Conservation (phyloP, 2,113 vertebrate genomes). For the Caloenas nicobarica region DNA sequence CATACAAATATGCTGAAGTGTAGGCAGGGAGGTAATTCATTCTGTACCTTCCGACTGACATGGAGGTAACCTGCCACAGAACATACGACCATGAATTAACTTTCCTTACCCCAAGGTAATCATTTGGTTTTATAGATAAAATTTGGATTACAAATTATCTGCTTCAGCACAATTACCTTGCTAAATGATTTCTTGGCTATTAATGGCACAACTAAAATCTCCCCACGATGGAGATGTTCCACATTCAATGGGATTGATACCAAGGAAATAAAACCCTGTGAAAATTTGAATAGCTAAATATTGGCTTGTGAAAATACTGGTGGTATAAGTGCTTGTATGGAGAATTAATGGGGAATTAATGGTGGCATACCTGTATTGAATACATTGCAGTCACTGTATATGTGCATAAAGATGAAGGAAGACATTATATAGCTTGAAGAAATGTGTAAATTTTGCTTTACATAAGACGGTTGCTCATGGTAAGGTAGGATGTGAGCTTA, state of each 20-base stretch:
- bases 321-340: background rate
- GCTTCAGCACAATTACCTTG: background rate
- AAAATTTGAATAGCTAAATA: background rate
- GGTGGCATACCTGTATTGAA: background rate
- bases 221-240: background rate
- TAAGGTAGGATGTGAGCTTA: background rate
- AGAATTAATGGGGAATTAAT: background rate
- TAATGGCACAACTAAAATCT: background rate
- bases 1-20: background rate
- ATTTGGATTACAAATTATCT: background rate
- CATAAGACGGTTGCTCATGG: background rate
- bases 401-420: background rate
- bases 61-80: background rate
- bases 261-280: background rate
- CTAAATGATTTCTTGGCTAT: background rate
- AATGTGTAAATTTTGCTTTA: background rate
- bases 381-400: background rate
- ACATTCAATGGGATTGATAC: background rate
- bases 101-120: background rate
- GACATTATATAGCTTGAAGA: background rate
- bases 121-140: constrained; percentile 10
- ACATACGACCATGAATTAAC: background rate
- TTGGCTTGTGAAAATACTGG: background rate
- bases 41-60: background rate
- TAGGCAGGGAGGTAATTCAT: background rate